Evolutionary conservation across 2,888 invertebrate species (phyloP).

Genomic region (Xestia rhomboidea): DNA sequence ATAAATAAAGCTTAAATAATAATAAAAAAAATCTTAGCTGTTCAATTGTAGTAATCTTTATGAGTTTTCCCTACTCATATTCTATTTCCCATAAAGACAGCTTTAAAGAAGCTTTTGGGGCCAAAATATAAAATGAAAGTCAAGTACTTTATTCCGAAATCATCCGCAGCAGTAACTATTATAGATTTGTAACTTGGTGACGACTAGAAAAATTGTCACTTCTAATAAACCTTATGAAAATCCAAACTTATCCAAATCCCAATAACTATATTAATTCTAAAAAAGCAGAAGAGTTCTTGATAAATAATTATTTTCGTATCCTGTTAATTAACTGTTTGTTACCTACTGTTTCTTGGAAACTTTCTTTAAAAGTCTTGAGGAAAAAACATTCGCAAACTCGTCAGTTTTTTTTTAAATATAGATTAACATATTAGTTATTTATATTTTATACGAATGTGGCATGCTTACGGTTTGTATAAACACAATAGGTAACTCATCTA

Average conservation of each 20-base stretch:
- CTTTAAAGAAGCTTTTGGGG: not conserved
- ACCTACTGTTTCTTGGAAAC: conserved; percentile 23
- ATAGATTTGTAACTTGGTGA: not conserved
- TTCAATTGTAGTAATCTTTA: not conserved
- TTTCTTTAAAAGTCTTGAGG: conserved; percentile 30
- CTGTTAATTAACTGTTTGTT: conserved; percentile 1
- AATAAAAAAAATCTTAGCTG: no score
- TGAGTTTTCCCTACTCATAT: not conserved
- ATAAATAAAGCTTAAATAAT: no score
- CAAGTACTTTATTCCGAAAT: not conserved
- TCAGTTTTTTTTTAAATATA: not conserved
- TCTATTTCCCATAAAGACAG: not conserved
- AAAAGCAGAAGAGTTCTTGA: not conserved
- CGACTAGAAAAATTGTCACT: not conserved
- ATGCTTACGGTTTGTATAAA: not conserved
- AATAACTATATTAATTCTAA: not conserved
- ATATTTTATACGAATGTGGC: not conserved
- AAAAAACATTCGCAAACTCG: conserved; percentile 22
- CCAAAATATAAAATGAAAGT: not conserved
- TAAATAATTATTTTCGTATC: not conserved
- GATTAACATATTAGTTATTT: not conserved
- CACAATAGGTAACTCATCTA: not conserved
- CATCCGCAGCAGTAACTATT: not conserved
- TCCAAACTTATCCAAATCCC: not conserved
- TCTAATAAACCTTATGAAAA: not conserved